phyloP scores from a whole-genome alignment of 2,888 invertebrate species.

The Liodrosophila aerea region DNA sequence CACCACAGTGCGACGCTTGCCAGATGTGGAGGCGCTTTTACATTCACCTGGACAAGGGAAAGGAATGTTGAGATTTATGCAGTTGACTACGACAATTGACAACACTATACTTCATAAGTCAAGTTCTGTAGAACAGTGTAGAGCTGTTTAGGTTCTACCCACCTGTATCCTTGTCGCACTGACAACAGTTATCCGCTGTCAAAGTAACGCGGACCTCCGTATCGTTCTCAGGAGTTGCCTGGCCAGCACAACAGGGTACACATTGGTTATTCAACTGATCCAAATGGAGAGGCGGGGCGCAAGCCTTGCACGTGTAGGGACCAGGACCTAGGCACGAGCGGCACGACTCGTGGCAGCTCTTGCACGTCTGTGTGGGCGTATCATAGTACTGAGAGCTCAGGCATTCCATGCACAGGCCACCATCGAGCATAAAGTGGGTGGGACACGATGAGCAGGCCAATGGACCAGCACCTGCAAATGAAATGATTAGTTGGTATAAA shows the following conservation, averaged over 20 bases:
- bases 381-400: constrained; percentile 89
- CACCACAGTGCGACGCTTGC: constrained; percentile 86
- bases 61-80: background rate
- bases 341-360: constrained; percentile 86
- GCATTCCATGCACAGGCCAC: constrained; percentile 90
- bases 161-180: constrained; percentile 60
- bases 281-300: constrained; percentile 86
- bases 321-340: constrained; percentile 88
- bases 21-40: constrained; percentile 88
- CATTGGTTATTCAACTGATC: constrained; percentile 90
- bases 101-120: too few relatives aligned
- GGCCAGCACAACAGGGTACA: constrained; percentile 88
- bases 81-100: too few relatives aligned
- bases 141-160: background rate
- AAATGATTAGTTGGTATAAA: too few relatives aligned
- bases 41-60: constrained; percentile 85
- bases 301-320: constrained; percentile 87
- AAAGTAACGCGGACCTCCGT: constrained; percentile 83
- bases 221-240: constrained; percentile 83
- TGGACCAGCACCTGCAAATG: constrained; percentile 89
- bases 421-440: constrained; percentile 88
- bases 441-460: constrained; percentile 89
- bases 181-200: constrained; percentile 43
- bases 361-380: constrained; percentile 86
- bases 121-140: too few relatives aligned